These are phyloP conservation scores for Eudyptes chrysolophus DNA, from an alignment of 2,113 vertebrate species.

Conservation along the genomic window DNA sequence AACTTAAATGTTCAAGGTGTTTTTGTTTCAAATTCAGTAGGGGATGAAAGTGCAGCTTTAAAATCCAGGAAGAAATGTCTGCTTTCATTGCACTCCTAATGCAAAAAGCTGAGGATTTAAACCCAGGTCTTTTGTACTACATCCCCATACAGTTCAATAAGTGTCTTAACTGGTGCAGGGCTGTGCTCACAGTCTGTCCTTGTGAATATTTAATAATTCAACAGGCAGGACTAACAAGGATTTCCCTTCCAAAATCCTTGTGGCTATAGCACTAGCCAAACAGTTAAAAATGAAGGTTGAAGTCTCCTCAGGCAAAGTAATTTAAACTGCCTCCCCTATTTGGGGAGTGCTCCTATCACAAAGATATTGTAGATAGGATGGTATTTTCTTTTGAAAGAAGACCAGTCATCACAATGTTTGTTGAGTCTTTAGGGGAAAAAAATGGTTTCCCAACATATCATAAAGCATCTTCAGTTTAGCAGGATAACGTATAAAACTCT, in stretches of 20 bases:
- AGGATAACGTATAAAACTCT: neutral
- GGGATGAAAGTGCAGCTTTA: neutral
- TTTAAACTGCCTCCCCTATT: neutral
- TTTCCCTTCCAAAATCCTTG: neutral
- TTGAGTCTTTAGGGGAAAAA: neutral
- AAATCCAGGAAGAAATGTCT: neutral
- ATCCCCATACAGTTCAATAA: neutral
- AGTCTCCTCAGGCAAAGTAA: neutral
- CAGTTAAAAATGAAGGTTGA: neutral
- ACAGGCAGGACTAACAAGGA: neutral
- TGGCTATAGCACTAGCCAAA: neutral
- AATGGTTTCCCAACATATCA: neutral
- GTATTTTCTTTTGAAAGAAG: neutral
- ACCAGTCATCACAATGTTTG: neutral
- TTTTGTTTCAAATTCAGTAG: neutral
- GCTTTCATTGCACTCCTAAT: neutral
- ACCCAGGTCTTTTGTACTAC: neutral
- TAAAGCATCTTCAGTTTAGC: neutral
- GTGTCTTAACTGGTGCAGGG: neutral
- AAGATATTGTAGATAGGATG: neutral
- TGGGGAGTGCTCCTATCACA: neutral
- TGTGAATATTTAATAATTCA: conserved; percentile 17
- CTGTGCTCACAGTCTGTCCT: neutral
- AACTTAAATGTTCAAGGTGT: neutral
- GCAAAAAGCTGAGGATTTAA: neutral